phyloP scores from a whole-genome alignment of 2,113 vertebrate genomes.

The Oryzias woworae region DNA sequence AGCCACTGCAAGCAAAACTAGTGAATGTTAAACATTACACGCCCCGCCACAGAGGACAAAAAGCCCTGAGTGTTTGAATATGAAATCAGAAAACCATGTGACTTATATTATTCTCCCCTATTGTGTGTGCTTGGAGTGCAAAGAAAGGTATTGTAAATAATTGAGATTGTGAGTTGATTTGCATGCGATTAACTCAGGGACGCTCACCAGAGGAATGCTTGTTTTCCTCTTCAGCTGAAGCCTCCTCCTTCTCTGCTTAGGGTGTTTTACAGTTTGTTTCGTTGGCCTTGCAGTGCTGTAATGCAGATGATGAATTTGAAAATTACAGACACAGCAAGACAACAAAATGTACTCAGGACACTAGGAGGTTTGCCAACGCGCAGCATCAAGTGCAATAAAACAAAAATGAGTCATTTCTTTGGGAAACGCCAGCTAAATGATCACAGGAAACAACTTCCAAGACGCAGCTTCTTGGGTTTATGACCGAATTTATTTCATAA shows the following conservation, averaged over 20 bases:
- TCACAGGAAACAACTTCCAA: slow-evolving; percentile 4
- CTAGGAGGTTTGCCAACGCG: slow-evolving; percentile 16
- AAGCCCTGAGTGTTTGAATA: slow-evolving; percentile 22
- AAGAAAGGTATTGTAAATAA: slow-evolving; percentile 30
- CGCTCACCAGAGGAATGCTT: slow-evolving; percentile 41
- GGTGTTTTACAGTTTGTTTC: slow-evolving; percentile 27
- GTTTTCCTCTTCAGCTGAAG: slow-evolving; percentile 44
- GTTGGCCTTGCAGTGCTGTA: slow-evolving; percentile 26
- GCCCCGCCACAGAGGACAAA: slow-evolving; percentile 23
- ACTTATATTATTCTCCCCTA: slow-evolving; percentile 26
- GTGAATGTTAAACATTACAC: slow-evolving; percentile 23
- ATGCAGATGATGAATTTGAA: slow-evolving; percentile 42
- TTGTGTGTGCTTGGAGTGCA: slow-evolving; percentile 19
- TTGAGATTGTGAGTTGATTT: slow-evolving; percentile 38
- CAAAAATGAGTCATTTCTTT: slow-evolving; percentile 41
- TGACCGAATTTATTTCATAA: slow-evolving; percentile 5
- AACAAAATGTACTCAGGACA: slow-evolving; percentile 40
- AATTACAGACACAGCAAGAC: slow-evolving; percentile 35
- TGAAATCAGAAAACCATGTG: slow-evolving; percentile 21
- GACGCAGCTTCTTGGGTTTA: background rate
- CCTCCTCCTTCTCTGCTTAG: slow-evolving; percentile 1
- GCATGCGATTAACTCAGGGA: slow-evolving; percentile 32
- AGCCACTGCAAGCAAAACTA: slow-evolving; percentile 40
- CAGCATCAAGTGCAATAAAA: slow-evolving; percentile 42
- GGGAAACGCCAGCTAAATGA: slow-evolving; percentile 17